phyloP scores from a whole-genome alignment of 2,888 invertebrate genomes.

The Dryadula phaetusa region DNA sequence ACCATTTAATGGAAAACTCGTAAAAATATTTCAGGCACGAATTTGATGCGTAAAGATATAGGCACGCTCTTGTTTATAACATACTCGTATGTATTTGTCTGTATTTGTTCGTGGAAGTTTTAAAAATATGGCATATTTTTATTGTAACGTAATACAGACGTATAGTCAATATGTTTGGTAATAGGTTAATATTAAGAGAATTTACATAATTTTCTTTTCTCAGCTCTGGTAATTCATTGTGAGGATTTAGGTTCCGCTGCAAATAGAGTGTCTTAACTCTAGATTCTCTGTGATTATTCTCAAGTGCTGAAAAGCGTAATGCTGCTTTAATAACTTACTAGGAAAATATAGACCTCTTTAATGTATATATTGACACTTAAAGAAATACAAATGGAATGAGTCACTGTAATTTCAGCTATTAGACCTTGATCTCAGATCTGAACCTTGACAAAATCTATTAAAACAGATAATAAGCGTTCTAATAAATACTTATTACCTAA shows the following conservation, averaged over 20 bases:
- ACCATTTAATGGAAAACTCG: constrained; percentile 17
- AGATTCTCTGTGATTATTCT: too few species aligned
- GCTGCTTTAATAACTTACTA: too few species aligned
- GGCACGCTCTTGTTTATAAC: not conserved
- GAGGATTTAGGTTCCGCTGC: too few species aligned
- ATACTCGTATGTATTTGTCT: not conserved
- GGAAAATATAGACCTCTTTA: too few species aligned
- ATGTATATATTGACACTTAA: too few species aligned
- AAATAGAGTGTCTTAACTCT: too few species aligned
- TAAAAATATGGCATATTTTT: constrained; percentile 6
- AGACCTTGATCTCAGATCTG: not conserved
- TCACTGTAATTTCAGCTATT: not conserved
- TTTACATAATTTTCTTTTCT: too few species aligned
- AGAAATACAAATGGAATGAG: not conserved
- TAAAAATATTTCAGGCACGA: constrained; percentile 14
- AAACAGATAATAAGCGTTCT: not conserved
- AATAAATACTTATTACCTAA: not conserved
- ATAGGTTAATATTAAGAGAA: too few species aligned
- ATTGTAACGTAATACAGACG: not conserved
- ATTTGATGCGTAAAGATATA: constrained; percentile 4
- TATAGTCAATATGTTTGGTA: not conserved
- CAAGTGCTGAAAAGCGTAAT: too few species aligned
- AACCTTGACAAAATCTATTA: not conserved
- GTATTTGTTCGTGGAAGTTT: not conserved
- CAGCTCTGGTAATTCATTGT: too few species aligned